Conservation (phyloP, 37 sponge, comb jelly and placozoan genomes). For the Aplysina aerophoba region DNA sequence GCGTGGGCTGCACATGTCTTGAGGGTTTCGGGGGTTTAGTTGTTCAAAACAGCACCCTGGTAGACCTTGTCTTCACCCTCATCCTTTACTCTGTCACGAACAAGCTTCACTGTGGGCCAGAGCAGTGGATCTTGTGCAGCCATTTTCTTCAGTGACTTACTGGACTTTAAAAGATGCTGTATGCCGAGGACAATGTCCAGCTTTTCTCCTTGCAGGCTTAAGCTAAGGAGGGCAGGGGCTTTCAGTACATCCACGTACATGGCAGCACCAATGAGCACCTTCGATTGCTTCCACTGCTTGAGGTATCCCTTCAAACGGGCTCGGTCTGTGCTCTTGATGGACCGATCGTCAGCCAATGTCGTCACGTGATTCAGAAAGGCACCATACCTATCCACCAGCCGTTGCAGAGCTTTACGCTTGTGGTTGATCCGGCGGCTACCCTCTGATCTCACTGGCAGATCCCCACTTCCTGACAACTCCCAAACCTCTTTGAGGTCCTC, state of each 20-base stretch:
- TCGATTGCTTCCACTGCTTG: constrained; percentile 40
- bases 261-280: constrained; percentile 54
- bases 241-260: constrained; percentile 55
- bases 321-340: constrained; percentile 39
- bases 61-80: too few relatives aligned
- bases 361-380: constrained; percentile 48
- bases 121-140: too few relatives aligned
- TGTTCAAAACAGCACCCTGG: too few relatives aligned
- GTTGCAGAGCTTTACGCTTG: constrained; percentile 56
- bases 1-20: too few relatives aligned
- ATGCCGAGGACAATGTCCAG: constrained; percentile 46
- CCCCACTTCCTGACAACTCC: constrained; percentile 49
- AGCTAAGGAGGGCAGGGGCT: not conserved
- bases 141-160: not conserved
- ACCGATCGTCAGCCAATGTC: constrained; percentile 27
- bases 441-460: constrained; percentile 41
- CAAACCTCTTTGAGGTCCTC: constrained; percentile 58
- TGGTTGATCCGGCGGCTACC: constrained; percentile 63
- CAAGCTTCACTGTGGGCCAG: too few relatives aligned
- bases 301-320: constrained; percentile 59
- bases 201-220: constrained; percentile 40
- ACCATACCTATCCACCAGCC: constrained; percentile 65
- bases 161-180: constrained; percentile 37
- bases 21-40: too few relatives aligned
- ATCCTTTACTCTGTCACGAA: too few relatives aligned